These are phyloP conservation scores for Eupithecia pulchellata DNA, from an alignment of 2,888 invertebrate genomes.

Conservation along the genomic window DNA sequence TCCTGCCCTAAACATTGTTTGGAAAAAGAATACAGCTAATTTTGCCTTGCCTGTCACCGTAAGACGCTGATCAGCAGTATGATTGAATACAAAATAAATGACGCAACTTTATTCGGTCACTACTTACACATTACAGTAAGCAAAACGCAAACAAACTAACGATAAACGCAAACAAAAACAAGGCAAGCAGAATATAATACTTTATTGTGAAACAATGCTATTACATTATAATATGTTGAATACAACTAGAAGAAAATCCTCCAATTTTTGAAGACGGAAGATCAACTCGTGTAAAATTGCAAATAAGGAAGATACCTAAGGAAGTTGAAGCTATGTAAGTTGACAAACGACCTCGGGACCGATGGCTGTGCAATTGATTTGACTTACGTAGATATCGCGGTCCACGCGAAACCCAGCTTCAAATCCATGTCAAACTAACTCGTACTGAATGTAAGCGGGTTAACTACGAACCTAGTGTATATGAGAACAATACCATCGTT, in stretches of 20 bases:
- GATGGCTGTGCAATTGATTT: neutral
- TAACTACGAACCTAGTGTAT: too few relatives aligned
- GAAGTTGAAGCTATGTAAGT: neutral
- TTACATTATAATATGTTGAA: conserved; percentile 35
- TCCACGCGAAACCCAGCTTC: neutral
- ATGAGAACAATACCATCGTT: too few relatives aligned
- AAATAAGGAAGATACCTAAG: neutral
- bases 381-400: neutral
- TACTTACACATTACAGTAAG: neutral
- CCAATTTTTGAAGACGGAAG: neutral
- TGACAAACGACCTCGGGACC: neutral
- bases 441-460: too few relatives aligned
- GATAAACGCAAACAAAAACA: conserved; percentile 32
- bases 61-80: conserved; percentile 6
- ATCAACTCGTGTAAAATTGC: neutral
- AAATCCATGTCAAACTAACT: neutral
- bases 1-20: neutral
- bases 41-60: neutral
- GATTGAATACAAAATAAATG: conserved; percentile 8
- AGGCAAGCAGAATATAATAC: conserved; percentile 44
- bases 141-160: conserved; percentile 14
- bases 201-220: conserved; percentile 59
- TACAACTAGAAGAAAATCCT: neutral
- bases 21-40: neutral
- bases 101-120: conserved; percentile 11